Base-by-base conservation (phyloP, 2,113 vertebrate species). In the Plectropomus leopardus region DNA sequence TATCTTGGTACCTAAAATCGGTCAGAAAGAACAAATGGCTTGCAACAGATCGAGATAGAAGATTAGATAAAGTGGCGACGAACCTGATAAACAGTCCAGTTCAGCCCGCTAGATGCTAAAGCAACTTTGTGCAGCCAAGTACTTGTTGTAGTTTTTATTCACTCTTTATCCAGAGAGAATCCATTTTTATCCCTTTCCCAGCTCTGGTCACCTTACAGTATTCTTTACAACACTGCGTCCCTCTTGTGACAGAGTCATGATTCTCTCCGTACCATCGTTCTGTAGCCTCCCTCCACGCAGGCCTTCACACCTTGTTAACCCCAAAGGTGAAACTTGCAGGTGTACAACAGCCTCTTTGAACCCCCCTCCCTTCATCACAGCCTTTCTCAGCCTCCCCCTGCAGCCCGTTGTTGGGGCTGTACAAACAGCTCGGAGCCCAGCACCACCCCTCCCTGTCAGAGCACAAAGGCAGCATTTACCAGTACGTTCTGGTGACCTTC, bases 401-500 rank as follows among this genome's bases (percentile, higher is more conserved):
- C 53, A 1, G 55, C 13, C 57, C 54, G 90, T 86, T 89, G 84
- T 81, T 80, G 70, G 83, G 73, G 34, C 76, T 89, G 84, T 90
- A 80, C 67, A 90, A 92, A 91, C 89, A 89, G 72, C 58, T 66
- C 54, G 1, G 65, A 45, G 17, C 63, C 80, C 66, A 16, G 28
- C 48, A 17, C 70, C 76, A 40, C 82, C 90, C 63, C 74, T 23
- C 69, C 74, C 75, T 17, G 16, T 64, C 4, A 0, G 28, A 85
- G 86, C 76, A 93, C 92, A 93, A 93, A 93, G 92, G 87, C 79
- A 72, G 89, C 91, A 85, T 93, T 93, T 92, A 92, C 92, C 89
- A 89, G 91, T 85, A 88, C 53, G 57, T 93, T 93, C 92, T 93
- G 86, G 88, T 92, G 91, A 93, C 92, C 91, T 93, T 93, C 91